Evolutionary conservation across 2,113 vertebrate genomes (phyloP), one percentile per base, ranked within the genome.

Genomic region (Oophaga pumilio): DNA sequence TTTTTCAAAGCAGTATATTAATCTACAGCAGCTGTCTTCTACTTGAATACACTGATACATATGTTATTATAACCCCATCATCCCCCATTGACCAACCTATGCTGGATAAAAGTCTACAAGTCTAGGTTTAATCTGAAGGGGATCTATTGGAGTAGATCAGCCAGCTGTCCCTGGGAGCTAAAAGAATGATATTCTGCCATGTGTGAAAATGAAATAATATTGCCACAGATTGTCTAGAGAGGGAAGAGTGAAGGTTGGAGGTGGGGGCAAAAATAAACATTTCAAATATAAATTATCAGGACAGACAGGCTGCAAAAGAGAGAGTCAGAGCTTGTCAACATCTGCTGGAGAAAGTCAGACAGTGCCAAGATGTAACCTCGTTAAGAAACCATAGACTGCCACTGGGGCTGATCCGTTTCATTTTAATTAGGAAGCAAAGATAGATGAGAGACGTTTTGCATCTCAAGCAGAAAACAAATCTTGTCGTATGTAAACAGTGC

Each of bases 331-430:
- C 86, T 82, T 82, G 57, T 83, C 86, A 76, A 86, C 86, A 87
- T 87, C 79, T 87, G 86, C 79, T 87, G 79, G 79, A 87, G 79
- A n/a, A 87, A 87, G 43, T 64, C 86, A 43, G 20, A 82, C 68
- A 82, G 69, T 87, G 86, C 80, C 86, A 87, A 87, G 79, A 53
- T 87, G 80, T 87, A 82, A 82, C 86, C 86, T 87, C 12, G 86
- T 87, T 87, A 87, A 82, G 69, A 69, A 83, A 64, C 69, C 69
- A 87, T 66, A 74, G 79, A 74, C 69, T 76, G 79, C 86, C 79
- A 83, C 68, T 82, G 79, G 69, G 80, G 57, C 79, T 87, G 86
- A 82, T 82, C 86, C 33, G 80, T 76, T 76, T 83, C 68, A 64
- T 83, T 83, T 82, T 87, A 87, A 87, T 87, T 87, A 82, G 86